Conservation (phyloP, 1,140 invertebrate species). For the Brachionus rubens region DNA sequence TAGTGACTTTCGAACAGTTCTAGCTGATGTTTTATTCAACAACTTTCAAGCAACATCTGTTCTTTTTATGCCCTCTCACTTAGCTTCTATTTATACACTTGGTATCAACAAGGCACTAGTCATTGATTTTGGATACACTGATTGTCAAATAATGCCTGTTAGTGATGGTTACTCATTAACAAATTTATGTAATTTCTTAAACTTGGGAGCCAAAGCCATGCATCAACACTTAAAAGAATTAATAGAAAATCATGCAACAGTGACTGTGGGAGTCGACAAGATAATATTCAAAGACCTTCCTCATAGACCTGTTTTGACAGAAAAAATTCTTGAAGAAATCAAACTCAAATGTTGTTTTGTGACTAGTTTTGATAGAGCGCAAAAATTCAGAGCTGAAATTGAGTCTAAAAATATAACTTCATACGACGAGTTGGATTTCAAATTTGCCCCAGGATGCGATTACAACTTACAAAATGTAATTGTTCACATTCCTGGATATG, state of each 20-base stretch:
- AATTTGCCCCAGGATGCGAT: neutral
- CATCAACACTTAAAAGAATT: neutral
- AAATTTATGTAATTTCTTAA: conserved; percentile 11
- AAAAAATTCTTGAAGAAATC: conserved; percentile 63
- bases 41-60: conserved; percentile 81
- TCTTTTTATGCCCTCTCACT: conserved; percentile 73
- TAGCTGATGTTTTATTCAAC: conserved; percentile 83
- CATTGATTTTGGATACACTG: conserved; percentile 79
- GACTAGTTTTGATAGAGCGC: conserved; percentile 69
- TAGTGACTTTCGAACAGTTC: conserved; percentile 74
- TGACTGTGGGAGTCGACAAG: neutral
- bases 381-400: conserved; percentile 61
- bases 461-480: neutral
- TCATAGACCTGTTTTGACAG: conserved; percentile 48
- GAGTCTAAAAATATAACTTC: conserved; percentile 40
- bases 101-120: conserved; percentile 75
- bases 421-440: neutral
- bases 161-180: conserved; percentile 48
- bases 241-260: neutral
- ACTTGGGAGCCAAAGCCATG: neutral
- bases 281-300: neutral
- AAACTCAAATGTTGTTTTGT: conserved; percentile 75
- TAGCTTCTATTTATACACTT: conserved; percentile 73
- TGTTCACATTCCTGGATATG: conserved; percentile 10
- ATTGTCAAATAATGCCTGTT: conserved; percentile 76